phyloP scores from a whole-genome alignment of 2,797 vertebrate species.

The Monodelphis domestica region DNA sequence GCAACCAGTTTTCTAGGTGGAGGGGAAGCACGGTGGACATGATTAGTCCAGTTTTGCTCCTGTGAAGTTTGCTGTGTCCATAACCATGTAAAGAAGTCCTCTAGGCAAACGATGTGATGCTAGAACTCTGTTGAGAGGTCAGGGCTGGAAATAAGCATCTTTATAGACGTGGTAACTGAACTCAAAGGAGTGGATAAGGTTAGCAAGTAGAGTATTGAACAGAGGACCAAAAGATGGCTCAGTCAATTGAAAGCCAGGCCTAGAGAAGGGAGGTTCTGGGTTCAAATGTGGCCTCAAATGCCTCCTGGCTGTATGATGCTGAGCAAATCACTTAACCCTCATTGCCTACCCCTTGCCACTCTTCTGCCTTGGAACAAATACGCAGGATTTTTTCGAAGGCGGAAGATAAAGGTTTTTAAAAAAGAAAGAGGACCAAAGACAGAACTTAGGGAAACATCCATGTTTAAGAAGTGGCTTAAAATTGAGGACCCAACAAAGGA shows the following conservation, averaged over 20 bases:
- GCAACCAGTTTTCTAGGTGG: neutral
- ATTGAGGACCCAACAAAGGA: neutral
- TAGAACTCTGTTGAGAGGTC: neutral
- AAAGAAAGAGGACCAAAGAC: neutral
- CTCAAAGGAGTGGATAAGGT: neutral
- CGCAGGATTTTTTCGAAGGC: too few relatives aligned
- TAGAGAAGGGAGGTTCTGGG: too few relatives aligned
- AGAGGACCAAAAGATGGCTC: neutral
- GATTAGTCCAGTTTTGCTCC: neutral
- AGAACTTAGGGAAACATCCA: neutral
- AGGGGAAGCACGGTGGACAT: neutral
- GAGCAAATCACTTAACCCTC: too few relatives aligned
- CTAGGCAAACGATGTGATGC: neutral
- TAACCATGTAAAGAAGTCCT: neutral
- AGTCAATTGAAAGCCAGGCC: too few relatives aligned
- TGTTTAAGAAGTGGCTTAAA: neutral
- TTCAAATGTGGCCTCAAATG: too few relatives aligned
- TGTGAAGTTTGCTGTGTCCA: neutral
- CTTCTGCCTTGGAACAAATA: too few relatives aligned
- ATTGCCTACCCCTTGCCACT: too few relatives aligned
- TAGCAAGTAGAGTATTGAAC: neutral
- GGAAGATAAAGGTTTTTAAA: too few relatives aligned
- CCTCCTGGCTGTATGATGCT: too few relatives aligned
- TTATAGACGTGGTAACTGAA: neutral
- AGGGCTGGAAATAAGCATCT: neutral